Evolutionary conservation across 2,113 vertebrate genomes (phyloP).

Genomic region (Labeo rohita): DNA sequence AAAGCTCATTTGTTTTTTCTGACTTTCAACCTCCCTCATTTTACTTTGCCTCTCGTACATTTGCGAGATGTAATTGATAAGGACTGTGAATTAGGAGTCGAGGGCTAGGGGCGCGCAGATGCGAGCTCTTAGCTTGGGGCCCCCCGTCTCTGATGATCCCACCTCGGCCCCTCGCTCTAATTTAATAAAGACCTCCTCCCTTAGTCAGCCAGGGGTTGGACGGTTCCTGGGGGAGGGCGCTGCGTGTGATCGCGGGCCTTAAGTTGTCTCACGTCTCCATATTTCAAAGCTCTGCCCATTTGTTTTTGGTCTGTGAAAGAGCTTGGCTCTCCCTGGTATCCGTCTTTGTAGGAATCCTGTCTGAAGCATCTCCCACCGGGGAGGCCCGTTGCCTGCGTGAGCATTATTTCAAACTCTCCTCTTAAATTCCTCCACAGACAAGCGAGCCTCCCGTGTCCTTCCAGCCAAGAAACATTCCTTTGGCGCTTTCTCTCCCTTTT

Average conservation of each 20-base stretch:
- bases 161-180: slow-evolving; percentile 59
- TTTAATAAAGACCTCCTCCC: slow-evolving; percentile 69
- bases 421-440: slow-evolving; percentile 68
- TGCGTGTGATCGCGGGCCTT: slow-evolving; percentile 61
- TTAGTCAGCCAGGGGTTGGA: slow-evolving; percentile 60
- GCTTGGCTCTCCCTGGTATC: slow-evolving; percentile 65
- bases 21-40: background rate
- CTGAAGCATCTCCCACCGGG: slow-evolving; percentile 55
- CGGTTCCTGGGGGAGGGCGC: slow-evolving; percentile 61
- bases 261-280: slow-evolving; percentile 54
- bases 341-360: slow-evolving; percentile 61
- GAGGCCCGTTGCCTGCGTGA: slow-evolving; percentile 56
- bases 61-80: slow-evolving; percentile 64
- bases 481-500: slow-evolving; percentile 53
- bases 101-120: slow-evolving; percentile 60
- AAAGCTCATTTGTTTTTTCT: slow-evolving; percentile 18
- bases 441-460: slow-evolving; percentile 56
- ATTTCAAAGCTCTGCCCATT: slow-evolving; percentile 58
- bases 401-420: slow-evolving; percentile 65
- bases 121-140: slow-evolving; percentile 48
- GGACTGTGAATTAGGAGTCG: slow-evolving; percentile 56
- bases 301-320: slow-evolving; percentile 65
- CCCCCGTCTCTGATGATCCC: slow-evolving; percentile 50
- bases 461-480: slow-evolving; percentile 54
- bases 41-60: background rate